Base-by-base conservation (phyloP, 2,888 invertebrate genomes). In the Drosophila trichaetosa region DNA sequence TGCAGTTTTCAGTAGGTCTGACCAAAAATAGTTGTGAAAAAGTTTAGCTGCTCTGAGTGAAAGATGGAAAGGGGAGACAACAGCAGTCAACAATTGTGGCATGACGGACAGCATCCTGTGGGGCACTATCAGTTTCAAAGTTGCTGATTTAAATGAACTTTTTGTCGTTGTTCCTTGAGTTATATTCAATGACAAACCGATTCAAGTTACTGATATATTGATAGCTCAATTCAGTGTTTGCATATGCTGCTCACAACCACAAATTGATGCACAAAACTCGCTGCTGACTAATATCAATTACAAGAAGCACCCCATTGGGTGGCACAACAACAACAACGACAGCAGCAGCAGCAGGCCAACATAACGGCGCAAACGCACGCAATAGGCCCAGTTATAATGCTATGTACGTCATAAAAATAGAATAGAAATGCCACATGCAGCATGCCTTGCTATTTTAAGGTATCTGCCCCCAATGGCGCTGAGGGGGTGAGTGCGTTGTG, bases 131-230 rank as follows among this genome's bases (percentile, higher is more conserved):
- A 21, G 2, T 46, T 8, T 46, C 1, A 1, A 7, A 46, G 46
- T 46, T 21, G 13, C 21, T 24, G 21, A 24, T 24, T 46, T 16
- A 24, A 24, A 46, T 46, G 4, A 21, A 46, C 8, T 29, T 21
- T 48, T 4, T 29, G 8, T 11, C 2, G 7, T 5, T 36, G 54
- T 52, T 18, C 27, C 27, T 69, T 42, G 13, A 56, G 21, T 57
- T 40, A 18, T 24, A 48, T 18, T 42, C 40, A 62, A 67, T 60
- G 70, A 51, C 54, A 75, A 65, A 48, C 58, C 54, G 66, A 82
- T 87, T 87, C 52, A 78, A 80, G 80, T 80, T 78, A 85, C 76
- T 80, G 78, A 84, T 80, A 87, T 78, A 82, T 80, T 82, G 80
- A 84, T 71, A 69, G 70, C 58, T 73, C 48, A 59, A 46, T 65